These are phyloP conservation scores for Bactericera cockerelli DNA, from an alignment of 1,140 invertebrate genomes.

Conservation along the genomic window DNA sequence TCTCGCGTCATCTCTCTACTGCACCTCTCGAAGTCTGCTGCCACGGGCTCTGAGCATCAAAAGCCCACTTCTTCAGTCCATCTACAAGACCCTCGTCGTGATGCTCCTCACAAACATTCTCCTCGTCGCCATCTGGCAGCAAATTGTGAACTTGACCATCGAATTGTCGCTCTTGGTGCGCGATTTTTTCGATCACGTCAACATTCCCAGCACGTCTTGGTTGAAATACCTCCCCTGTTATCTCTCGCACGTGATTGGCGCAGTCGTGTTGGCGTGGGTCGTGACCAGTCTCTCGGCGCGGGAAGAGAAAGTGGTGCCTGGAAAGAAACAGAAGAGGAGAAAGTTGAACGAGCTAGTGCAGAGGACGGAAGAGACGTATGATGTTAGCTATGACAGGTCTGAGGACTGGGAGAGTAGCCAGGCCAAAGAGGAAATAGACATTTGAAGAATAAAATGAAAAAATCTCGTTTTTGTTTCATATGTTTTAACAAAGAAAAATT, in stretches of 20 bases:
- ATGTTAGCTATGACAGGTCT: no score
- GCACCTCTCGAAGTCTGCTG: background rate
- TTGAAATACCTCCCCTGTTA: background rate
- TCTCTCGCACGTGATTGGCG: background rate
- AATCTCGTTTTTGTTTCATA: no score
- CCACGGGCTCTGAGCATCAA: background rate
- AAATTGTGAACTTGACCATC: background rate
- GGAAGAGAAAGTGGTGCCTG: no score
- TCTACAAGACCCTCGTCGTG: background rate
- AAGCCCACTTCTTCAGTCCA: background rate
- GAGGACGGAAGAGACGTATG: no score
- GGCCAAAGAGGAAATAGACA: no score
- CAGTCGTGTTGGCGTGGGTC: background rate
- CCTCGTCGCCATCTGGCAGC: background rate
- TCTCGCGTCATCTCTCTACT: background rate
- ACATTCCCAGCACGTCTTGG: background rate
- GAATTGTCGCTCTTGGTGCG: background rate
- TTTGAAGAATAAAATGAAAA: no score
- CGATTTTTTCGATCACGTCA: background rate
- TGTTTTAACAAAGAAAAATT: no score
- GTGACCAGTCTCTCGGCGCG: background rate
- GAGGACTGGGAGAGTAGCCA: no score
- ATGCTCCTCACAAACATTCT: background rate
- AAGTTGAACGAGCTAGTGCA: no score
- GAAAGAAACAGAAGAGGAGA: no score